Evolutionary conservation across 2,797 vertebrate species (phyloP), one percentile per base, ranked within the genome.

Genomic region (Synanceia verrucosa): DNA sequence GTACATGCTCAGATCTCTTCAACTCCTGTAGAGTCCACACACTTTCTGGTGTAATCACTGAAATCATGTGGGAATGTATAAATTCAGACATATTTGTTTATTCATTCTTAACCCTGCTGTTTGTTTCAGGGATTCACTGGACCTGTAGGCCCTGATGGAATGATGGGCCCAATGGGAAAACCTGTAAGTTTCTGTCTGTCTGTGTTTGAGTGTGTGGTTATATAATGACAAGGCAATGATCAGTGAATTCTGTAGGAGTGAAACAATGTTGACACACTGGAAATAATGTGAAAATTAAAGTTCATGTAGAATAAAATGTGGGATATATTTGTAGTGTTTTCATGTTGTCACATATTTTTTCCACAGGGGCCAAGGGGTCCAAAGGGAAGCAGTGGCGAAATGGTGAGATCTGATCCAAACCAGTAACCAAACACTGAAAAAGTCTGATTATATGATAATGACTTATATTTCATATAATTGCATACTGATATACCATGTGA

Each of bases 321-420:
- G 4, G 41, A 53, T 19, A 41, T 26, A 39, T 1, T 29, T 36
- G 5, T 5, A 1, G 11, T 63, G 19, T 65, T 37, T 70, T 48
- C 4, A 61, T 18, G 4, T 21, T 47, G 46, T 53, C 61, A 6
- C 16, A 62, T 33, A 70, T 61, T 10, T 67, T 62, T 61, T 71
- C 62, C 64, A 36, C 80, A 99, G 98, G 98, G 98, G 60, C 91
- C 75, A 0, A 94, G 94, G 87, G 98, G 98, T 73, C 94, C 95
- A 73, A 99, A 94, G 84, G 98, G 98, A 90, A 91, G 84, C 71
- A 79, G 83, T 57, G 98, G 98, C 46, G 96, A 97, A 96, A 96
- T 97, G 94, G 98, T 99, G 93, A 96, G 95, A 78, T 70, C 16
- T 57, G 11, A 51, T 65, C 63, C 18, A 60, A 66, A 34, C 37